These are phyloP conservation scores for Philonicus albiceps DNA, from an alignment of 2,888 invertebrate genomes.

Conservation along the genomic window DNA sequence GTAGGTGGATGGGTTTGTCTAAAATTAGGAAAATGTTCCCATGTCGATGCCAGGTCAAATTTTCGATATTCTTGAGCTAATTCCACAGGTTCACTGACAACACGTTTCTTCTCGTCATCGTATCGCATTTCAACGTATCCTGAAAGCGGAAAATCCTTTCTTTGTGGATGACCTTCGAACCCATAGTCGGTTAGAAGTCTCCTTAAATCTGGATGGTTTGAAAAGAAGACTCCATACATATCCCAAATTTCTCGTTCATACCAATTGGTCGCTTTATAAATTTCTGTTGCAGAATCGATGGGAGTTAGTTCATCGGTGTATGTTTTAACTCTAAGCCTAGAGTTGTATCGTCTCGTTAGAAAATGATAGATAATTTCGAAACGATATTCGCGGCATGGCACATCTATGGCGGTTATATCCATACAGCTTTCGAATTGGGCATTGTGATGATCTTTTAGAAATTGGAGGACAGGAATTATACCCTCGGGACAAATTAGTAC, in stretches of 20 bases:
- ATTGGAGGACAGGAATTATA: constrained; percentile 88
- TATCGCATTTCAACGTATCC: constrained; percentile 93
- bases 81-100: constrained; percentile 92
- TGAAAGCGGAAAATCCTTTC: constrained; percentile 93
- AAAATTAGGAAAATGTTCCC: constrained; percentile 94
- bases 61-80: constrained; percentile 93
- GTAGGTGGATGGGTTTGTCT: constrained; percentile 64
- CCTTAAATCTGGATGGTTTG: constrained; percentile 92
- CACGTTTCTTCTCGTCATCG: constrained; percentile 91
- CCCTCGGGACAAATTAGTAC: constrained; percentile 91
- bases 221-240: constrained; percentile 95
- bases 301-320: constrained; percentile 98
- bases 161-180: constrained; percentile 94
- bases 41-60: constrained; percentile 91
- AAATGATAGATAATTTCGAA: constrained; percentile 95
- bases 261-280: constrained; percentile 95
- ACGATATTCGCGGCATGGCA: constrained; percentile 84
- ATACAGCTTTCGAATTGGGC: constrained; percentile 89
- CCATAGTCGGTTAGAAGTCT: constrained; percentile 97
- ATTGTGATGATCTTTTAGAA: constrained; percentile 94
- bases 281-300: constrained; percentile 79
- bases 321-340: constrained; percentile 93
- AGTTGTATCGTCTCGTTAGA: constrained; percentile 89
- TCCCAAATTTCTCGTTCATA: constrained; percentile 97
- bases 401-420: constrained; percentile 95